phyloP scores from a whole-genome alignment of 1,140 invertebrate species.

The Hyles euphorbiae region DNA sequence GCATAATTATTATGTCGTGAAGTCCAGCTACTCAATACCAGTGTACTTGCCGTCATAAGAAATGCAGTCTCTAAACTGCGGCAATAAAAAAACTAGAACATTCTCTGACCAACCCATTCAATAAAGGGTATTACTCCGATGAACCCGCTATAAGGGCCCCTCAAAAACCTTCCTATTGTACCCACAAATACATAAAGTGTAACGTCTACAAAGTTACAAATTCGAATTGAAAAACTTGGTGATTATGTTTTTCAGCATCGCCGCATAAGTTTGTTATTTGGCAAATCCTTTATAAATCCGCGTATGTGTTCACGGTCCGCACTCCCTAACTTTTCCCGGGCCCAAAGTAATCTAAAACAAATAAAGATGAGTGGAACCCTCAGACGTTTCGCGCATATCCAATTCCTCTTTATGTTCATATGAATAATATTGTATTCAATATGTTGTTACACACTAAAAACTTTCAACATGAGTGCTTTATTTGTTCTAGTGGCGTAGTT shows the following conservation, averaged over 20 bases:
- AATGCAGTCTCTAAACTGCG: neutral
- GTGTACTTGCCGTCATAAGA: too few relatives aligned
- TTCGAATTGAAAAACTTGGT: conserved; percentile 55
- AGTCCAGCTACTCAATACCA: too few relatives aligned
- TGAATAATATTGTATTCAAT: conserved; percentile 53
- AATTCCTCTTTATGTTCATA: conserved; percentile 55
- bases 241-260: conserved; percentile 44
- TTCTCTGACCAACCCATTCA: neutral
- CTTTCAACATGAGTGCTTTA: too few relatives aligned
- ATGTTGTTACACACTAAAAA: conserved; percentile 23
- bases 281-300: conserved; percentile 48
- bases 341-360: conserved; percentile 72
- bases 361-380: conserved; percentile 64
- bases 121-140: neutral
- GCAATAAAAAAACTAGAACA: neutral
- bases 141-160: neutral
- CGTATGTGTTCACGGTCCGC: conserved; percentile 41
- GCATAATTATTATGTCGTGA: too few relatives aligned
- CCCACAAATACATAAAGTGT: conserved; percentile 16
- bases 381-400: conserved; percentile 56
- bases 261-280: conserved; percentile 43
- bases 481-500: too few relatives aligned
- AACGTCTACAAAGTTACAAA: conserved; percentile 19
- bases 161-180: conserved; percentile 7
- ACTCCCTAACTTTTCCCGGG: conserved; percentile 40